phyloP scores from a whole-genome alignment of 2,888 invertebrate species.

The Oligia latruncula region DNA sequence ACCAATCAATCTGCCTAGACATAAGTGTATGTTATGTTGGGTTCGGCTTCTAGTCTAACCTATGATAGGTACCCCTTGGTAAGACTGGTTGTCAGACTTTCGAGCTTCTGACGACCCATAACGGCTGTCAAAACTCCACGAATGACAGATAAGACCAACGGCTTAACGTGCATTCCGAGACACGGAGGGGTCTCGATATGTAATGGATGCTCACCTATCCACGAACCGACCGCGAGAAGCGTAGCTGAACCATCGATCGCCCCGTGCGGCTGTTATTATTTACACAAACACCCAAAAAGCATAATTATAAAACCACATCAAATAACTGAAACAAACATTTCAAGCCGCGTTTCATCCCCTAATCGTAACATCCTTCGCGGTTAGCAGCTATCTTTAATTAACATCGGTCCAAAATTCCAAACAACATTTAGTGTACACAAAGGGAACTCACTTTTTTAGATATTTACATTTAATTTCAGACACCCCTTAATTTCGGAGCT shows the following conservation, averaged over 20 bases:
- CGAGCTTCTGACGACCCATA: not conserved
- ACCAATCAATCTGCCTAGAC: not conserved
- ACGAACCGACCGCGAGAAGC: no score
- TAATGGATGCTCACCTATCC: not conserved
- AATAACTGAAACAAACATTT: slow-evolving; percentile 37
- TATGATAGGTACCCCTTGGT: no score
- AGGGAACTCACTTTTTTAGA: slow-evolving; percentile 70
- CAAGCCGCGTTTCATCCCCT: slow-evolving; percentile 21
- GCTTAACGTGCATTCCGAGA: not conserved
- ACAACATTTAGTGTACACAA: slow-evolving; percentile 61
- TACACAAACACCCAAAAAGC: slow-evolving; percentile 1
- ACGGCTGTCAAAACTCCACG: not conserved
- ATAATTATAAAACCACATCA: slow-evolving; percentile 45
- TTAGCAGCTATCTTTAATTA: slow-evolving; percentile 63
- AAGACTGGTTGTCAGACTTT: not conserved
- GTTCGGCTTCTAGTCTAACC: not conserved
- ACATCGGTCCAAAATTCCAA: slow-evolving; percentile 46
- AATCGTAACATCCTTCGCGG: slow-evolving; percentile 37
- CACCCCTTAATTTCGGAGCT: slow-evolving; percentile 45
- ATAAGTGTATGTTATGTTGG: not conserved
- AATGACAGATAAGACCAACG: not conserved
- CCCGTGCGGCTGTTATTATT: not conserved
- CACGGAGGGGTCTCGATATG: not conserved
- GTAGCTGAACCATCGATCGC: not conserved
- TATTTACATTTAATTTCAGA: slow-evolving; percentile 76